Percentiles rank a stretch among this genome's conserved stretches.
Conservation (phyloP, 1,140 invertebrate species). For the Lepidurus apus region DNA sequence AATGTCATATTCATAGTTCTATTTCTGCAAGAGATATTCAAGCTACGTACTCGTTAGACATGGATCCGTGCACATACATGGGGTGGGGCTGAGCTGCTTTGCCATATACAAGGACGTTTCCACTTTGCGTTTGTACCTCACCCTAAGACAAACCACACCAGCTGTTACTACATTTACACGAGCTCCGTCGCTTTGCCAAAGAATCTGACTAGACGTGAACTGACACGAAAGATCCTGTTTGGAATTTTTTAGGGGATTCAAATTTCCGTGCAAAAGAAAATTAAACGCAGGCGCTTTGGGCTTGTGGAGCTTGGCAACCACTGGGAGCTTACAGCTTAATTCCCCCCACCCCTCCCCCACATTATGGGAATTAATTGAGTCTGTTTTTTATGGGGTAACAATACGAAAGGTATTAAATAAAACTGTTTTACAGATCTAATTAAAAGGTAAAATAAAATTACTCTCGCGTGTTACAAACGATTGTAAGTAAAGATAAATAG, state of each 20-base stretch:
- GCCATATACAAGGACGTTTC: not conserved
- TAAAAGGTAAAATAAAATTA: not conserved
- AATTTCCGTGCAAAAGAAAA: too few species aligned
- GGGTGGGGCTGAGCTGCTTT: constrained; percentile 18
- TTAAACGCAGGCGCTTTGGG: too few species aligned
- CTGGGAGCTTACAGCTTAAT: too few species aligned
- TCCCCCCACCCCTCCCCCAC: too few species aligned
- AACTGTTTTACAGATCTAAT: too few species aligned
- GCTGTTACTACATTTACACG: constrained; percentile 37
- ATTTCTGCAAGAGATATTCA: not conserved
- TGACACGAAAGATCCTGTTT: too few species aligned
- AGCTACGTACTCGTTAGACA: not conserved
- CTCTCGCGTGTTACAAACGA: not conserved
- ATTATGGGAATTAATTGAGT: too few species aligned
- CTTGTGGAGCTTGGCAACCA: too few species aligned
- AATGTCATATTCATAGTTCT: not conserved
- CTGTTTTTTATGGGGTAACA: too few species aligned
- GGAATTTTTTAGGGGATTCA: too few species aligned
- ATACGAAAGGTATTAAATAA: too few species aligned
- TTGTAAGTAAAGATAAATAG: constrained; percentile 1
- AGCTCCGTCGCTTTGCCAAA: constrained; percentile 2
- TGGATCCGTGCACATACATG: constrained; percentile 25
- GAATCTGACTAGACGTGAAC: too few species aligned
- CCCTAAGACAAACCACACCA: constrained; percentile 33
- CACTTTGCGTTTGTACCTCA: constrained; percentile 18